Base-by-base conservation (phyloP, 2,797 vertebrate genomes). In the Poeciliopsis presidionis region DNA sequence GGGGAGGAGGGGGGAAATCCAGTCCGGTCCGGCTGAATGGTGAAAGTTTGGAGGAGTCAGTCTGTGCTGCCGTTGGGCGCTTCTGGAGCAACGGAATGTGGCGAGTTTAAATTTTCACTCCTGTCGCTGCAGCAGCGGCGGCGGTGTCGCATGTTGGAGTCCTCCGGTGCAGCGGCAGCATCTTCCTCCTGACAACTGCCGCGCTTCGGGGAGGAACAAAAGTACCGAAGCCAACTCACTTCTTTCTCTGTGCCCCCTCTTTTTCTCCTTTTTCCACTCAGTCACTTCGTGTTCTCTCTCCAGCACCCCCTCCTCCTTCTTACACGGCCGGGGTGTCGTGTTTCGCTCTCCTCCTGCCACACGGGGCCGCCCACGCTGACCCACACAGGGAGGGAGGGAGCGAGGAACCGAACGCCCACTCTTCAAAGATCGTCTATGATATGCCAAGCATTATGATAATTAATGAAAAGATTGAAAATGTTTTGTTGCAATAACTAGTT, bases 281-380 rank as follows among this genome's bases (percentile, higher is more conserved):
- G 84, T 86, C 88, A 85, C 89, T 90, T 83, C 87, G 91, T 89
- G 87, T 61, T 30, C 79, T 90, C 89, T 81, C 85, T 89, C 86
- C n/a, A 14, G 79, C 75, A 77, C 77, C 77, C 81, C 81, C 47
- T 65, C 78, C 57, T 41, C 69, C 84, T 59, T 30, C 53, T 89
- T 88, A 84, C 86, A 92, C 85, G 67, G 78, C 72, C 89, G 89
- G 94, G 94, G 95, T 96, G 95, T 96, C 94, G 94, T 96, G 95
- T 96, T 95, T 95, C 95, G 88, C 90, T 94, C 94, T 94, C 92
- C 93, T 93, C 91, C 91, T 91, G 93, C 95, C 95, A 94, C 96
- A 95, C 95, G 95, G 95, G 95, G 95, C 95, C 95, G 95, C 96
- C 96, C 95, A 96, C 96, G 95, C 94, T 86, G 89, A 93, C 92